Evolutionary conservation across 2,113 vertebrate species (phyloP).

Genomic region (Talpa occidentalis): DNA sequence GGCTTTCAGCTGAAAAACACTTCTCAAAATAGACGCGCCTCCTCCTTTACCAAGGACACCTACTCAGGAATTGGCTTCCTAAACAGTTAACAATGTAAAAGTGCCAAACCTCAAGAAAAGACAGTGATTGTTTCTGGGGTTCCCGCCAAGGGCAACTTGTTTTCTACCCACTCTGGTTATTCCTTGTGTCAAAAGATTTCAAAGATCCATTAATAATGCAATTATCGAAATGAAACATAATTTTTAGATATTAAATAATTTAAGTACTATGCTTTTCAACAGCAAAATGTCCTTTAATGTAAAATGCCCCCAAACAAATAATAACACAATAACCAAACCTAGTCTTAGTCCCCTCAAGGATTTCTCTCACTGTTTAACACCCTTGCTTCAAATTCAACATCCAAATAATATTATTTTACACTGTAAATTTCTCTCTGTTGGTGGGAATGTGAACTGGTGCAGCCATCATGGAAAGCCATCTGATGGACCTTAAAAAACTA

Average conservation of each 20-base stretch:
- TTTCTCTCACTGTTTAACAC: not conserved
- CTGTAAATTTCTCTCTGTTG: too few species aligned
- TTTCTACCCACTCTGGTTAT: not conserved
- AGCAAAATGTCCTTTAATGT: not conserved
- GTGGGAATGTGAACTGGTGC: too few species aligned
- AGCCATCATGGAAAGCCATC: too few species aligned
- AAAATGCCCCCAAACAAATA: conserved; percentile 23
- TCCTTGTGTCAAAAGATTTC: not conserved
- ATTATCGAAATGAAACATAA: conserved; percentile 20
- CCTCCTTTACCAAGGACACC: not conserved
- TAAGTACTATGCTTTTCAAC: conserved; percentile 54
- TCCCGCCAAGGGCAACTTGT: not conserved
- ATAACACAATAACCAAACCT: not conserved
- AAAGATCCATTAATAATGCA: conserved; percentile 10
- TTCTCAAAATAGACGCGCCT: conserved; percentile 10
- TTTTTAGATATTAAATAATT: not conserved
- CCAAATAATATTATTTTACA: not conserved
- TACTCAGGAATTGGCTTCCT: conserved; percentile 43
- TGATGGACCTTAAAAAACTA: too few species aligned
- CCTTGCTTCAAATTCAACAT: not conserved
- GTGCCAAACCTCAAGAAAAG: conserved; percentile 50
- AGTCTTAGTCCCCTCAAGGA: not conserved
- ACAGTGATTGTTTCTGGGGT: conserved; percentile 15
- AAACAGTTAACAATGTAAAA: conserved; percentile 28
- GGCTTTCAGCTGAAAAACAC: conserved; percentile 3